Conservation (phyloP, 2,797 vertebrate species). For the Avahi laniger region DNA sequence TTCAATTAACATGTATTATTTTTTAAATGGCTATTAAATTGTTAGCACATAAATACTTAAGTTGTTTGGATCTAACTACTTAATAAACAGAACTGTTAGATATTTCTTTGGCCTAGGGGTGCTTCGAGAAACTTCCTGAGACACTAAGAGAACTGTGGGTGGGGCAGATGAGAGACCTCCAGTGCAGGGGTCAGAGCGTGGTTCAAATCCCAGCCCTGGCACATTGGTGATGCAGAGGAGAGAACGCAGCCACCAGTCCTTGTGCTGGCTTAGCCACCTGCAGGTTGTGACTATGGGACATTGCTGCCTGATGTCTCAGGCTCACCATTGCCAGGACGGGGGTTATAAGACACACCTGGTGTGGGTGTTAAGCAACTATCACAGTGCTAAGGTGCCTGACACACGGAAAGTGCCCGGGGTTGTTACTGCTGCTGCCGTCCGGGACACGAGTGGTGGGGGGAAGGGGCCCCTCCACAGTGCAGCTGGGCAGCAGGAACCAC, state of each 20-base stretch:
- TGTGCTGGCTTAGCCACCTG: neutral
- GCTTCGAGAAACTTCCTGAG: neutral
- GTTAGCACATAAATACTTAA: neutral
- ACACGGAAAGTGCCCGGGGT: neutral
- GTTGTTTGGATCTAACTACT: neutral
- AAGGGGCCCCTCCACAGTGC: rapidly evolving
- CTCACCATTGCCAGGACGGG: rapidly evolving
- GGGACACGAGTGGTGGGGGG: rapidly evolving
- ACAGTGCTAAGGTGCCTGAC: no score
- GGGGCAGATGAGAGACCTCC: neutral
- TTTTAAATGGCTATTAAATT: neutral
- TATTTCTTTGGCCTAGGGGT: neutral
- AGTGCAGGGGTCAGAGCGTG: rapidly evolving
- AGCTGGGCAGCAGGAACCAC: rapidly evolving
- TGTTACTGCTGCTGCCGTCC: rapidly evolving
- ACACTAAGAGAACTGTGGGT: neutral
- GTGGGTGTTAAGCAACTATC: neutral
- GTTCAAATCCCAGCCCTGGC: rapidly evolving
- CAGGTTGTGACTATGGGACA: rapidly evolving
- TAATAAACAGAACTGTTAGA: neutral
- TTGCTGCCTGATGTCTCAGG: rapidly evolving
- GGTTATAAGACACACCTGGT: rapidly evolving
- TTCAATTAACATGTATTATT: neutral
- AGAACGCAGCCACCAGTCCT: rapidly evolving
- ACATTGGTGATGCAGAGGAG: rapidly evolving